Evolutionary conservation across 2,113 vertebrate genomes (phyloP).

Genomic region (Channa argus): DNA sequence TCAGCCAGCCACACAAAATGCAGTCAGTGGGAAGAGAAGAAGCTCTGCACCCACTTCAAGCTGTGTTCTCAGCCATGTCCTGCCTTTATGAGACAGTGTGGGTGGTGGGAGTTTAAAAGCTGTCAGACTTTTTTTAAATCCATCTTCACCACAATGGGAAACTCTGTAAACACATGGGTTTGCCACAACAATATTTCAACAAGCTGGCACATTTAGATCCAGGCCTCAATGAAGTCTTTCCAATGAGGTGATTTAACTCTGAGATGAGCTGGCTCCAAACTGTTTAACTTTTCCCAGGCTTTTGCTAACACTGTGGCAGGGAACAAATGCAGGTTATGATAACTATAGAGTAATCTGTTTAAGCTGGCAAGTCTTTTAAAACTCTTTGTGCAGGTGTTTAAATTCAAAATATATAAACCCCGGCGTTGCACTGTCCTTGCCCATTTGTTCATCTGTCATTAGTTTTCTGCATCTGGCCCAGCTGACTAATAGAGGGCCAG

Average conservation of each 20-base stretch:
- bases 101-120: slow-evolving; percentile 69
- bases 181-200: slow-evolving; percentile 65
- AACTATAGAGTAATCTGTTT: slow-evolving; percentile 14
- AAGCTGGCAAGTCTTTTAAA: background rate
- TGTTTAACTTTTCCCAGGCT: slow-evolving; percentile 72
- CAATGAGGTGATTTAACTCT: slow-evolving; percentile 22
- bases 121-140: slow-evolving; percentile 67
- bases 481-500: slow-evolving; percentile 4
- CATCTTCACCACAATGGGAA: slow-evolving; percentile 74
- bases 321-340: slow-evolving; percentile 23
- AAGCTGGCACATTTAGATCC: slow-evolving; percentile 32
- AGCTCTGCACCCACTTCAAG: slow-evolving; percentile 47
- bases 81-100: slow-evolving; percentile 67
- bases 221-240: slow-evolving; percentile 40
- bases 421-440: background rate
- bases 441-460: background rate
- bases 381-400: slow-evolving; percentile 2
- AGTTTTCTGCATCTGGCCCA: slow-evolving; percentile 9
- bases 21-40: slow-evolving; percentile 64
- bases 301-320: slow-evolving; percentile 30
- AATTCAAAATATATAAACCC: slow-evolving; percentile 8
- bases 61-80: slow-evolving; percentile 58
- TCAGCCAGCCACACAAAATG: slow-evolving; percentile 71
- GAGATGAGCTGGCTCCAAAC: slow-evolving; percentile 52
- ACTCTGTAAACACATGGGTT: slow-evolving; percentile 74